Evolutionary conservation across 2,113 vertebrate genomes (phyloP).

Genomic region (Pterophyllum scalare): DNA sequence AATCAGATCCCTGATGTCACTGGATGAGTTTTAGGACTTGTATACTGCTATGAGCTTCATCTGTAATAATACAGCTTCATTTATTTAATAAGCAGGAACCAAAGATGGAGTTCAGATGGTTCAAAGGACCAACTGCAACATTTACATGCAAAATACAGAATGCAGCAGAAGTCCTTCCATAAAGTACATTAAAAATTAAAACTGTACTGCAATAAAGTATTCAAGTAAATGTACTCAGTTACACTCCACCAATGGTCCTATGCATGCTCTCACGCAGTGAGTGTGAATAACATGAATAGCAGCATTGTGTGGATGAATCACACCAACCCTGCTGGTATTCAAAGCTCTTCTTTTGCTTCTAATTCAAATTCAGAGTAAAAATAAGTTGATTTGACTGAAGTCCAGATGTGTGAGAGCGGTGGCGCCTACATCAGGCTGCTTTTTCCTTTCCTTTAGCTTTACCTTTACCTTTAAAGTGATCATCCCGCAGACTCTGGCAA

Average conservation of each 20-base stretch:
- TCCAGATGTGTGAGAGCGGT: too few relatives aligned
- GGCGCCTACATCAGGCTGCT: background rate
- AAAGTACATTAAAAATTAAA: background rate
- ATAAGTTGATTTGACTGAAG: background rate
- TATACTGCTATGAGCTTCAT: too few relatives aligned
- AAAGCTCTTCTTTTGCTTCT: background rate
- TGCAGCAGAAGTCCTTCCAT: too few relatives aligned
- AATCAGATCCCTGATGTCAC: background rate
- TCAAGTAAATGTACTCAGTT: background rate
- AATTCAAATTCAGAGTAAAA: background rate
- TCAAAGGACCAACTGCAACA: too few relatives aligned
- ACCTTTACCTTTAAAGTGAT: too few relatives aligned
- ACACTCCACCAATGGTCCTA: background rate
- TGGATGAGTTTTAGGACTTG: background rate
- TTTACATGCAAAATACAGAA: too few relatives aligned
- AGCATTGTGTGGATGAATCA: background rate
- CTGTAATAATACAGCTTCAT: background rate
- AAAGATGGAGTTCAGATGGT: too few relatives aligned
- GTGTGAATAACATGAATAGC: background rate
- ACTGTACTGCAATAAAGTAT: background rate
- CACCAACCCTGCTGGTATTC: background rate
- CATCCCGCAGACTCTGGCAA: too few relatives aligned
- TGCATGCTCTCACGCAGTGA: background rate
- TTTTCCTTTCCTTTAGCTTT: too few relatives aligned
- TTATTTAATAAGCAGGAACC: background rate